Evolutionary conservation across 2,797 vertebrate genomes (phyloP).

Genomic region (Rallus crepitans): DNA sequence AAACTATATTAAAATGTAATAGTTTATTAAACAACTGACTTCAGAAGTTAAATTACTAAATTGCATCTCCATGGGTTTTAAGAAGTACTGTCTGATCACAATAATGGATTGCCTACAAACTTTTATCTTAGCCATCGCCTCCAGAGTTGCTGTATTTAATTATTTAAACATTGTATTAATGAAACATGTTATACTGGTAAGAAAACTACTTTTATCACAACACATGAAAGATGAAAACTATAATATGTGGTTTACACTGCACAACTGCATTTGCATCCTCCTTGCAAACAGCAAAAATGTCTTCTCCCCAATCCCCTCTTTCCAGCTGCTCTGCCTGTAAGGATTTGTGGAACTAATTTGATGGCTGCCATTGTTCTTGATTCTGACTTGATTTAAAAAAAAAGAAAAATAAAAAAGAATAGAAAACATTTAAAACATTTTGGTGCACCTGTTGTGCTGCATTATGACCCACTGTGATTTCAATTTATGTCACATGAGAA

Average conservation of each 20-base stretch:
- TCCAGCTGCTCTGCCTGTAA: conserved; percentile 69
- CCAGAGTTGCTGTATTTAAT: conserved; percentile 77
- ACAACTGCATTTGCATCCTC: conserved; percentile 49
- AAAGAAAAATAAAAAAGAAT: conserved; percentile 6
- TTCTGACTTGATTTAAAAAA: conserved; percentile 55
- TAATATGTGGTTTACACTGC: conserved; percentile 28
- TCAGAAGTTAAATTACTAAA: conserved; percentile 74
- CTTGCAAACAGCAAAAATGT: conserved; percentile 46
- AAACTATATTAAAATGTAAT: conserved; percentile 65
- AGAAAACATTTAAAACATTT: conserved; percentile 70
- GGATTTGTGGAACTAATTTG: conserved; percentile 67
- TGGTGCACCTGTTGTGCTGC: conserved; percentile 72
- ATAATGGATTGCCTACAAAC: conserved; percentile 75
- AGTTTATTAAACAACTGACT: conserved; percentile 75
- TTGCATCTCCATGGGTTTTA: conserved; percentile 67
- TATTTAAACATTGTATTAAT: conserved; percentile 77
- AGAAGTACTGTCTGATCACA: conserved; percentile 66
- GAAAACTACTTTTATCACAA: conserved; percentile 69
- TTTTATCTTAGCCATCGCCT: conserved; percentile 71
- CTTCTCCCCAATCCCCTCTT: conserved; percentile 16
- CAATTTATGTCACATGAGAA: conserved; percentile 70
- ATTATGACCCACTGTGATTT: conserved; percentile 62
- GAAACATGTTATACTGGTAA: conserved; percentile 72
- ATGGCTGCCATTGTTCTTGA: conserved; percentile 71
- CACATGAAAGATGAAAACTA: conserved; percentile 61